Evolutionary conservation across 2,797 vertebrate species (phyloP).

Genomic region (Tangara arthus): DNA sequence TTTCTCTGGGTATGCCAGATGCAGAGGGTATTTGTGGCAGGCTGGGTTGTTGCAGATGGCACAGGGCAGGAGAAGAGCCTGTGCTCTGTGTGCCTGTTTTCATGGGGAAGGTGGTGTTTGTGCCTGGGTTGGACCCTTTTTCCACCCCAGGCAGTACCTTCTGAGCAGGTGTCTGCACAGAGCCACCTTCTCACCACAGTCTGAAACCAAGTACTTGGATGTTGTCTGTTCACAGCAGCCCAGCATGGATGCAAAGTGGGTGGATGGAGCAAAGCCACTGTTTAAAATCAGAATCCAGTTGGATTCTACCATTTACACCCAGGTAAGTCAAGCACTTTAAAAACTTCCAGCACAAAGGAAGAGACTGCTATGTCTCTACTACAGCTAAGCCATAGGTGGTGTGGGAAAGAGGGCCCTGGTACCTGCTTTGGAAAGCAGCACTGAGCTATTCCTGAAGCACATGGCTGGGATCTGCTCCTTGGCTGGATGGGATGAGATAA

Average conservation of each 20-base stretch:
- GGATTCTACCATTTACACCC: slow-evolving; percentile 92
- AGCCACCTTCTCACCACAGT: neutral
- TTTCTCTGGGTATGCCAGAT: neutral
- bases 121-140: neutral
- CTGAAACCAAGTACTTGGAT: neutral
- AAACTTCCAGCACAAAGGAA: neutral
- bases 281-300: slow-evolving; percentile 89
- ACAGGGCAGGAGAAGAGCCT: neutral
- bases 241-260: slow-evolving; percentile 88
- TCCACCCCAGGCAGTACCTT: neutral
- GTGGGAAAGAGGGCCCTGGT: neutral
- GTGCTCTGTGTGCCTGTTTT: fast-evolving
- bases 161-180: neutral
- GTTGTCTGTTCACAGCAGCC: slow-evolving; percentile 73
- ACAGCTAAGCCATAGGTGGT: neutral
- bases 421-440: neutral
- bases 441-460: neutral
- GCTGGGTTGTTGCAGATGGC: neutral
- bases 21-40: neutral
- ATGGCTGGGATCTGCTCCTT: neutral
- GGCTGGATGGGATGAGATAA: neutral
- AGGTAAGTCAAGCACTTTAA: slow-evolving; percentile 74
- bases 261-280: slow-evolving; percentile 91
- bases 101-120: neutral
- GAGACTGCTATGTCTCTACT: neutral